These are phyloP conservation scores for Cheilosia impressa DNA, from an alignment of 2,888 invertebrate species.

Conservation along the genomic window DNA sequence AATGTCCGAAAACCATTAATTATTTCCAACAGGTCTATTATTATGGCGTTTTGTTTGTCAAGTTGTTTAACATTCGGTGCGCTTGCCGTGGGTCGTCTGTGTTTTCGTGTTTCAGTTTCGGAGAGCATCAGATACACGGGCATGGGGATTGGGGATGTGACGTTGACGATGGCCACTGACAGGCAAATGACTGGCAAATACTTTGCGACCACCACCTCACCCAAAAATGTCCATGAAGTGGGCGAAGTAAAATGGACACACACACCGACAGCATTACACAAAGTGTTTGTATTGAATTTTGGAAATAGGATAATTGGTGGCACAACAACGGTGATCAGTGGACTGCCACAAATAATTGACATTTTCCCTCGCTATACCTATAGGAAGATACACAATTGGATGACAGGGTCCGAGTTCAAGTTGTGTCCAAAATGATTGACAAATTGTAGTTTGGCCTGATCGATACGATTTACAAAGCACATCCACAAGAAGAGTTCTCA, in stretches of 20 bases:
- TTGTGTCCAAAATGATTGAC: slow-evolving; percentile 65
- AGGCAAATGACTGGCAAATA: slow-evolving; percentile 73
- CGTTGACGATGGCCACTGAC: slow-evolving; percentile 62
- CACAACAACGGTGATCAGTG: slow-evolving; percentile 69
- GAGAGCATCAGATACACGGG: slow-evolving; percentile 32
- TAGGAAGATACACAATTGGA: slow-evolving; percentile 31
- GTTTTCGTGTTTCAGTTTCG: slow-evolving; percentile 38
- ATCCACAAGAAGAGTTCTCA: slow-evolving; percentile 43
- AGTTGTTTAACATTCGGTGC: slow-evolving; percentile 70
- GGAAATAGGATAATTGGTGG: slow-evolving; percentile 74
- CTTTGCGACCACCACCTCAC: slow-evolving; percentile 59
- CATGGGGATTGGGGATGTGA: slow-evolving; percentile 39
- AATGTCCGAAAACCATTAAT: slow-evolving; percentile 75
- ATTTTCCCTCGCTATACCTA: slow-evolving; percentile 35
- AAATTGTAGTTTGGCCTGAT: slow-evolving; percentile 64
- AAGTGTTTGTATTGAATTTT: slow-evolving; percentile 72
- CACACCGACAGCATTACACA: slow-evolving; percentile 7
- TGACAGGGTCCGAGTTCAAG: slow-evolving; percentile 20
- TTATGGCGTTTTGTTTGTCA: slow-evolving; percentile 75
- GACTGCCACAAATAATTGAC: slow-evolving; percentile 74
- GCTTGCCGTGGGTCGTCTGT: slow-evolving; percentile 17
- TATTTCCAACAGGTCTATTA: slow-evolving; percentile 76
- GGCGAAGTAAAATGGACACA: slow-evolving; percentile 4
- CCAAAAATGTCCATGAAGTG: slow-evolving; percentile 35
- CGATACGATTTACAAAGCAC: slow-evolving; percentile 41